Evolutionary conservation across 2,113 vertebrate species (phyloP).

Genomic region (Herpailurus yagouaroundi): DNA sequence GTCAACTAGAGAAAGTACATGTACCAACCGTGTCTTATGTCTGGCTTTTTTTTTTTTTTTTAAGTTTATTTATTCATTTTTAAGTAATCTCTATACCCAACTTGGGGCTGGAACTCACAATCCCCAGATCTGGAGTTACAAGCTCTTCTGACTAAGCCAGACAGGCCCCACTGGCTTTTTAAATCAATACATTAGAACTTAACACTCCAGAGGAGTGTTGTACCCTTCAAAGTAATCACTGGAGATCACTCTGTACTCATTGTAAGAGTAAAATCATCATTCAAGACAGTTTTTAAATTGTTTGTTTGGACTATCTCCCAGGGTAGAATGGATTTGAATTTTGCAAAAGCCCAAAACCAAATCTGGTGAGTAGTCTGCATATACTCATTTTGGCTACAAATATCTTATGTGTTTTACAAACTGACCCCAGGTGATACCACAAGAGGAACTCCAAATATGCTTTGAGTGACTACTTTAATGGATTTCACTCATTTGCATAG

Average conservation of each 20-base stretch:
- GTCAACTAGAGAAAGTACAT: background rate
- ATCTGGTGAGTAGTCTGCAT: constrained; percentile 44
- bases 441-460: constrained; percentile 8
- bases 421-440: background rate
- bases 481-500: background rate
- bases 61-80: background rate
- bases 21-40: background rate
- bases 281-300: constrained; percentile 30
- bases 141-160: background rate
- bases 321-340: constrained; percentile 1
- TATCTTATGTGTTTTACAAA: background rate
- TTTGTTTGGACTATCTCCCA: constrained; percentile 45
- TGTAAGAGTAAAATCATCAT: constrained; percentile 35
- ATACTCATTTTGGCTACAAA: constrained; percentile 38
- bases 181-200: background rate
- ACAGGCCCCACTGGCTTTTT: background rate
- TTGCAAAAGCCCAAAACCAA: constrained; percentile 3
- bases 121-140: background rate
- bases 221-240: background rate
- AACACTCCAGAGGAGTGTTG: background rate
- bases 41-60: background rate
- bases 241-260: background rate
- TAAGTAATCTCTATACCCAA: background rate
- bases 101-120: background rate
- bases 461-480: constrained; percentile 11